phyloP scores from a whole-genome alignment of 2,113 vertebrate species.

The Calcarius ornatus region DNA sequence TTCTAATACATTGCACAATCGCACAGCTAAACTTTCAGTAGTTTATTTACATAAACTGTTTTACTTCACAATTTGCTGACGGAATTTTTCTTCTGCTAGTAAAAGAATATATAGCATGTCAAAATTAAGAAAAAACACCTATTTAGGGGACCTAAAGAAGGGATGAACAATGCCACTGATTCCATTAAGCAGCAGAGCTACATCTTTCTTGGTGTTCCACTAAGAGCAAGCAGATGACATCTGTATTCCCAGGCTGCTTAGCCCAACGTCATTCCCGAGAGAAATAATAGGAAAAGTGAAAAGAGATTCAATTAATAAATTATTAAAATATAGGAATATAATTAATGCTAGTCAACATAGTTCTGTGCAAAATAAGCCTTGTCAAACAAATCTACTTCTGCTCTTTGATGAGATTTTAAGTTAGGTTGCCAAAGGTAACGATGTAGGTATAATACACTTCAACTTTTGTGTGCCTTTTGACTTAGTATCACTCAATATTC shows the following conservation, averaged over 20 bases:
- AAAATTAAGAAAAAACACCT: not conserved
- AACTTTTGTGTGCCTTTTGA: conserved; percentile 43
- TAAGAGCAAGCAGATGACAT: not conserved
- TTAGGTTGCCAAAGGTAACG: conserved; percentile 19
- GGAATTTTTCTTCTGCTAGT: not conserved
- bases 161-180: not conserved
- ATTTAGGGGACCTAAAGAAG: not conserved
- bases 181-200: not conserved
- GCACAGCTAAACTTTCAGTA: not conserved
- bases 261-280: not conserved
- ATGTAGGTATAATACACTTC: conserved; percentile 16
- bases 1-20: not conserved
- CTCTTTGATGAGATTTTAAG: conserved; percentile 57
- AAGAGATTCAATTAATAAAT: conserved; percentile 58
- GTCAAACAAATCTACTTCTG: conserved; percentile 52
- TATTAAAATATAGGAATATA: conserved; percentile 51
- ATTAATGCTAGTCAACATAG: conserved; percentile 55
- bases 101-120: not conserved
- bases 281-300: conserved; percentile 34
- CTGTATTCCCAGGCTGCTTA: not conserved
- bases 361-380: conserved; percentile 56
- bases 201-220: not conserved
- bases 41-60: not conserved
- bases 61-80: not conserved
- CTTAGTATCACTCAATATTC: conserved; percentile 28